Evolutionary conservation across 1,140 invertebrate species (phyloP), one percentile per base, ranked within the genome.

Genomic region (Tetramorium simillimum): DNA sequence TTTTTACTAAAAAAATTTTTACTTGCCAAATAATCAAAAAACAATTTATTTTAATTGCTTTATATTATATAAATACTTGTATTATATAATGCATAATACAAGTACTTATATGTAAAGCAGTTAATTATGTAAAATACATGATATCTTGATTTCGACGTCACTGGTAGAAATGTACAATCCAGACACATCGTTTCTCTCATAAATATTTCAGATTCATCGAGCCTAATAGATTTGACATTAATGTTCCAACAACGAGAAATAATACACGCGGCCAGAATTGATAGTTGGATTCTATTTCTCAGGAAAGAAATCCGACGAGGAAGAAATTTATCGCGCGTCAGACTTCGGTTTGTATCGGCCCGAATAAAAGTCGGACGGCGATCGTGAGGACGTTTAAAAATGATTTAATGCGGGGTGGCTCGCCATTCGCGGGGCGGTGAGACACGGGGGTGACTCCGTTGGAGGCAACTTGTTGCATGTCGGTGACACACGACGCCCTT

Each of bases 391-490:
- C 89, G 88, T 92, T 93, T 92, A 93, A 93, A 93, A 93, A 93
- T 93, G 92, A 93, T 92, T 93, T 92, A 92, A 91, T 92, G 87
- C 86, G 33, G 82, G 81, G 58, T 88, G 65, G 89, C 81, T 82
- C 63, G 86, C 73, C 72, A 86, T 86, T 53, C 65, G 51, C 60
- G 40, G 72, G 70, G 87, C 60, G 77, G 53, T 87, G 78, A 62
- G 65, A 33, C 63, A 82, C 60, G 76, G 88, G 86, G 85, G 70
- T 33, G 60, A 80, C 78, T 82, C 60, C 86, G 86, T 49, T 89
- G 87, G 88, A 88, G 88, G 92, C 92, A 93, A 93, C 93, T 93
- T 93, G 93, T 93, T 93, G 93, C 93, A 92, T 86, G 76, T 69
- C 86, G 91, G 91, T 93, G 92, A 93, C 92, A 92, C 91, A 93